Evolutionary conservation across 2,888 invertebrate genomes (phyloP), one percentile per base, ranked within the genome.

Genomic region (Lepidochrysops patricia): DNA sequence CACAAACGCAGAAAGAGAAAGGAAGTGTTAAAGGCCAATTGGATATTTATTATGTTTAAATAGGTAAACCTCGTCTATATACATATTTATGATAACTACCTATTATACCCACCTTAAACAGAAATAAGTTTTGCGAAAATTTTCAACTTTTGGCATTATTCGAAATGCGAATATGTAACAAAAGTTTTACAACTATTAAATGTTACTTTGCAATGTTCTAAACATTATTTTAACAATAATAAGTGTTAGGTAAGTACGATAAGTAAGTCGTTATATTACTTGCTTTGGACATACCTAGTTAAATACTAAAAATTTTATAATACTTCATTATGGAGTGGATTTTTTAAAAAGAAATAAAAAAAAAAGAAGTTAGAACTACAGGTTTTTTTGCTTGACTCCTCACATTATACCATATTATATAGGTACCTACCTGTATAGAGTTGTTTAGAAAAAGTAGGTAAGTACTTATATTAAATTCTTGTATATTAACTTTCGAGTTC

Each of bases 1-100:
- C 19, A 54, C 19, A 12, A 19, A 15, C 54, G 54, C 32, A 32
- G 54, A 54, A 54, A 54, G 54, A 32, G 54, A 54, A 54, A 54
- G 54, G 32, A 54, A 54, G 29, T 54, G 54, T 54, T 54, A 54
- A 54, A 54, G 54, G 54, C 54, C 54, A 54, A 32, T 54, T 19
- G 54, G 29, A 54, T 54, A 54, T 32, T 29, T 32, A 29, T 54
- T 29, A 19, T 29, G 29, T 27, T 52, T 29, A 7, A 37, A 52
- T 52, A 52, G n/a, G n/a, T n/a, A n/a, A 23, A 27, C 9, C 9
- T 29, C 15, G 27, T 34, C 3, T 7, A 29, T 52, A 52, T 34
- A n/a, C 4, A 29, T 52, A 52, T 52, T 52, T 15, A 52, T 52
- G 9, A 4, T 27, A 15, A 6, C 15, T n/a, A 23, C n/a, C n/a